Evolutionary conservation across 2,113 vertebrate species (phyloP), one percentile per base, ranked within the genome.

Genomic region (Phyllopteryx taeniolatus): DNA sequence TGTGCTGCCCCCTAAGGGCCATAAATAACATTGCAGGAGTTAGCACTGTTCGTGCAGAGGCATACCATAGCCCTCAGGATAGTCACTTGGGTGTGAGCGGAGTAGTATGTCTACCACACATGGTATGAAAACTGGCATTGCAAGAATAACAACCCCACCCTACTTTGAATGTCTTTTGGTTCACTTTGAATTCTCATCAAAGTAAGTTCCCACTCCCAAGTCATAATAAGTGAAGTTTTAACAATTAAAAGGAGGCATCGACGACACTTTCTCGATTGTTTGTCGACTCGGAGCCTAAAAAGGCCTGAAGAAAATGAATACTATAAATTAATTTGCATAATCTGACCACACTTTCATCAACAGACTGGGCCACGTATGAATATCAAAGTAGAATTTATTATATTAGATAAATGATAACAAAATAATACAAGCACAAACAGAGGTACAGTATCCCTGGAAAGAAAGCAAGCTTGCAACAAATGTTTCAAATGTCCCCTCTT

Each of bases 131-230:
- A 35, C 69, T 75, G 68, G 75, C 70, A 85, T 70, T 49, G 73
- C 78, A 84, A 78, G 85, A 84, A 87, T 10, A 71, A 74, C 71
- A 4, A 15, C 82, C 72, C 79, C 84, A 67, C 85, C 86, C 86
- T 74, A 54, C 56, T 51, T 39, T 67, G 22, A 75, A 51, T 47
- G 63, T 79, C 75, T 56, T 83, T 71, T 82, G 61, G 15, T 66
- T 72, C 27, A 64, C 65, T 67, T 67, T 78, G 44, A 80, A 80
- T 47, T 39, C 17, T 79, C 61, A 9, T 53, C 17, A 8, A 0
- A 47, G 5, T 3, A 13, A 35, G 67, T 65, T 17, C 68, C 77
- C 82, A 69, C 76, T 76, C 85, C 80, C 42, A 46, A 59, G 35
- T 69, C 20, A 42, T 39, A 57, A 68, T n/a, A 19, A 44, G 22